Conservation (phyloP, 2,888 invertebrate species). For the Athrips mouffetella region DNA sequence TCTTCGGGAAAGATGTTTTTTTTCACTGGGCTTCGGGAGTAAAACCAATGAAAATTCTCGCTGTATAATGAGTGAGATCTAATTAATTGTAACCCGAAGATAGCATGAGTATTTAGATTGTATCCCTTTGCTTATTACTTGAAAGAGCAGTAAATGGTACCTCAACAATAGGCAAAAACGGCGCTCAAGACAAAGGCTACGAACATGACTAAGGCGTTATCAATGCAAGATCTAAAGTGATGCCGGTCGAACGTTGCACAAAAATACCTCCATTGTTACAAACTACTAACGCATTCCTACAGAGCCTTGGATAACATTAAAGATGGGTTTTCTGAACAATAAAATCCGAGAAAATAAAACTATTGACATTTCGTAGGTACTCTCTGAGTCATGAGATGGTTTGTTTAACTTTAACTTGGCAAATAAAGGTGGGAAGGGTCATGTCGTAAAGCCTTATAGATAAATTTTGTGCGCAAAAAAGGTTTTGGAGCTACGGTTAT, state of each 20-base stretch:
- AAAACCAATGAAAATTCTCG: no score
- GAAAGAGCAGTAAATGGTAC: background rate
- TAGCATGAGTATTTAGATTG: no score
- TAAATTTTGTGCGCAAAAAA: no score
- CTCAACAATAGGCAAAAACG: constrained; percentile 4
- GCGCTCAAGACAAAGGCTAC: background rate
- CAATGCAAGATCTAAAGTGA: constrained; percentile 13
- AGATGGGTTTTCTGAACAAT: constrained; percentile 22
- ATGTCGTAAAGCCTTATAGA: constrained; percentile 1
- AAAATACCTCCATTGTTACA: constrained; percentile 23
- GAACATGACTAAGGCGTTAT: constrained; percentile 12
- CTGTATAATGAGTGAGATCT: no score
- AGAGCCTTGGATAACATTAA: constrained; percentile 27
- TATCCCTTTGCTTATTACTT: no score
- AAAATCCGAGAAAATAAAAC: constrained; percentile 17
- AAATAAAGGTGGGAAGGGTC: constrained; percentile 6
- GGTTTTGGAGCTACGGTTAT: no score
- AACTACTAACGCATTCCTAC: constrained; percentile 20
- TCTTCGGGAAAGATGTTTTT: no score
- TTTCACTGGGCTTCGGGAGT: no score
- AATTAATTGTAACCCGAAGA: no score
- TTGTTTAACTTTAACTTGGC: constrained; percentile 8
- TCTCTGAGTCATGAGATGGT: constrained; percentile 17
- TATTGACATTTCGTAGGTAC: constrained; percentile 11
- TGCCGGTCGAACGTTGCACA: constrained; percentile 19